phyloP scores from a whole-genome alignment of 2,113 vertebrate species.

The Tinamus guttatus region DNA sequence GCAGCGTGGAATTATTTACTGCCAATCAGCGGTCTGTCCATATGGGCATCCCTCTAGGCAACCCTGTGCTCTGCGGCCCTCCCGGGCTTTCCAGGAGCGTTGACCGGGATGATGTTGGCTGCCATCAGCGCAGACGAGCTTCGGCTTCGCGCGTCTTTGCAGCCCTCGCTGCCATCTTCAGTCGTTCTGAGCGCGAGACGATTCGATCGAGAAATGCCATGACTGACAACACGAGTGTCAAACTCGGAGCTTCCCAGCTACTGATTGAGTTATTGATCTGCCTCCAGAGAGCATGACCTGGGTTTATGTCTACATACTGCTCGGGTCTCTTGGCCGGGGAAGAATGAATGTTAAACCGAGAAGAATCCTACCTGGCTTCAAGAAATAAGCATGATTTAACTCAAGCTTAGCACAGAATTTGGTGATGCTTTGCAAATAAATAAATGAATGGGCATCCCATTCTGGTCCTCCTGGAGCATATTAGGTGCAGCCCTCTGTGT shows the following conservation, averaged over 20 bases:
- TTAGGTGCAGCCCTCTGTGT: background rate
- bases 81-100: background rate
- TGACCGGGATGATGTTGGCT: background rate
- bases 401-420: background rate
- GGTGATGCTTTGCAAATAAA: background rate
- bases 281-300: constrained; percentile 20
- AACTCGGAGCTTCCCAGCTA: background rate
- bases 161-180: background rate
- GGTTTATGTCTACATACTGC: background rate
- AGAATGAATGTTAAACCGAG: constrained; percentile 40
- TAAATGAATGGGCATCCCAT: background rate
- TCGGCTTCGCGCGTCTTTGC: background rate
- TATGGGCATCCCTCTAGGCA: background rate
- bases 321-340: constrained; percentile 5
- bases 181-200: background rate
- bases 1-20: fast-evolving
- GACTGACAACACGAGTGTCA: background rate
- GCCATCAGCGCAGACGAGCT: background rate
- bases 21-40: background rate
- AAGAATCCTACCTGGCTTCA: background rate
- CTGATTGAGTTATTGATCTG: constrained; percentile 36
- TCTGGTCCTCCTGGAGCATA: background rate
- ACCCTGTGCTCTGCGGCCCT: background rate
- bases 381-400: background rate
- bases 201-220: background rate